phyloP scores from a whole-genome alignment of 2,113 vertebrate species.

The Notechis scutatus region DNA sequence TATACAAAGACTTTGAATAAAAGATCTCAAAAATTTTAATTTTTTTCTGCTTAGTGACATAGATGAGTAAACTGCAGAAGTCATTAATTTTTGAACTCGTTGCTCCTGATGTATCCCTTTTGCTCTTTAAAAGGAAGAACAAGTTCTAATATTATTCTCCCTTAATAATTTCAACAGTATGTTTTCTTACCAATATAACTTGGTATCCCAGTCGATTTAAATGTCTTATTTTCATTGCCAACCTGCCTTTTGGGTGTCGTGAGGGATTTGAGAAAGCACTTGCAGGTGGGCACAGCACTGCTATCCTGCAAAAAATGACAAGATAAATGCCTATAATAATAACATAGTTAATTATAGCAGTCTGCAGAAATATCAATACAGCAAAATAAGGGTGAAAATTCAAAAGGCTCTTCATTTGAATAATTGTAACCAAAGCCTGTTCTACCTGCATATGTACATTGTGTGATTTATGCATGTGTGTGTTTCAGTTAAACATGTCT shows the following conservation, averaged over 20 bases:
- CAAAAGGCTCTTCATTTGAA: slow-evolving; percentile 8
- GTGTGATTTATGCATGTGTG: neutral
- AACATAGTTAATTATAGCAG: neutral
- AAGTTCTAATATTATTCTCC: neutral
- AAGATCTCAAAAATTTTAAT: neutral
- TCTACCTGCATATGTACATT: neutral
- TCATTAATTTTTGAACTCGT: neutral
- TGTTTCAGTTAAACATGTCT: neutral
- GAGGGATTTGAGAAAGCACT: slow-evolving; percentile 76
- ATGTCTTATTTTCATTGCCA: slow-evolving; percentile 82
- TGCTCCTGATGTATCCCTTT: neutral
- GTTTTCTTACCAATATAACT: slow-evolving; percentile 81
- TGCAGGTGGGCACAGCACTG: slow-evolving; percentile 71
- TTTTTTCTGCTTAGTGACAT: neutral
- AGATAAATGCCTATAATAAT: neutral
- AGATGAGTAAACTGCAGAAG: neutral
- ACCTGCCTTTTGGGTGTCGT: slow-evolving; percentile 69
- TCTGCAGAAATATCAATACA: neutral
- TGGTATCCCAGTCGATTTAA: slow-evolving; percentile 80
- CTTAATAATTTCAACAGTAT: neutral
- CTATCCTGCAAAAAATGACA: slow-evolving; percentile 71
- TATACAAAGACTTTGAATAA: neutral
- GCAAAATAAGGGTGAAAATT: neutral
- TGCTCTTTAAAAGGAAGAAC: neutral
- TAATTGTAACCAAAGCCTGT: neutral